phyloP scores from a whole-genome alignment of 1,140 invertebrate species.

The Bombus soroeensis region DNA sequence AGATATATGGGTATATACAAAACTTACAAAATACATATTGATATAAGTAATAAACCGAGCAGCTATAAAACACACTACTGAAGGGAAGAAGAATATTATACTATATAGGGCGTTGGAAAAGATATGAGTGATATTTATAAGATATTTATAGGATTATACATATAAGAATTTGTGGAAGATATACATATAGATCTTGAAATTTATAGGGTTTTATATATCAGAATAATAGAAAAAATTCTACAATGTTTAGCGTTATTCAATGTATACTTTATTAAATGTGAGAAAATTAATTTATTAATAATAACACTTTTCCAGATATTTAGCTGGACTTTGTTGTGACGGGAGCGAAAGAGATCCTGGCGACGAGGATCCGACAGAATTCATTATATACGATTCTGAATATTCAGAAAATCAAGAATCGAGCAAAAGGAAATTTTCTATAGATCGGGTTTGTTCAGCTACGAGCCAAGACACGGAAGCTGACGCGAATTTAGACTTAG shows the following conservation, averaged over 20 bases:
- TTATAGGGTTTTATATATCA: no score
- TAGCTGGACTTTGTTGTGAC: constrained; percentile 77
- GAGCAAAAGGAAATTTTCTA: constrained; percentile 16
- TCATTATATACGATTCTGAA: constrained; percentile 20
- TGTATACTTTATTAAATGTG: neutral
- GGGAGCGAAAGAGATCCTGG: constrained; percentile 62
- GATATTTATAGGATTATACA: no score
- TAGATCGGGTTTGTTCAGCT: constrained; percentile 54
- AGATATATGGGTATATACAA: constrained; percentile 84
- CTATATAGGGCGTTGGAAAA: neutral
- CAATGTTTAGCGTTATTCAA: neutral
- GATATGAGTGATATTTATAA: neutral
- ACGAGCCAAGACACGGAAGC: constrained; percentile 76
- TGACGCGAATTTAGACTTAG: constrained; percentile 73
- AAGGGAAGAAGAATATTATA: neutral
- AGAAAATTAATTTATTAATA: neutral
- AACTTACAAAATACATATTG: no score
- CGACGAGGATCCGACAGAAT: constrained; percentile 59
- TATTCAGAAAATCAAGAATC: constrained; percentile 1
- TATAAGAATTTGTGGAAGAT: no score
- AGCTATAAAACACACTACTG: neutral
- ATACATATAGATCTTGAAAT: neutral
- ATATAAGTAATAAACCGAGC: no score
- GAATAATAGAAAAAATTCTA: no score
- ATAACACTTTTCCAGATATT: constrained; percentile 67